Evolutionary conservation across 2,888 invertebrate species (phyloP).

Genomic region (Macrophya alboannulata): DNA sequence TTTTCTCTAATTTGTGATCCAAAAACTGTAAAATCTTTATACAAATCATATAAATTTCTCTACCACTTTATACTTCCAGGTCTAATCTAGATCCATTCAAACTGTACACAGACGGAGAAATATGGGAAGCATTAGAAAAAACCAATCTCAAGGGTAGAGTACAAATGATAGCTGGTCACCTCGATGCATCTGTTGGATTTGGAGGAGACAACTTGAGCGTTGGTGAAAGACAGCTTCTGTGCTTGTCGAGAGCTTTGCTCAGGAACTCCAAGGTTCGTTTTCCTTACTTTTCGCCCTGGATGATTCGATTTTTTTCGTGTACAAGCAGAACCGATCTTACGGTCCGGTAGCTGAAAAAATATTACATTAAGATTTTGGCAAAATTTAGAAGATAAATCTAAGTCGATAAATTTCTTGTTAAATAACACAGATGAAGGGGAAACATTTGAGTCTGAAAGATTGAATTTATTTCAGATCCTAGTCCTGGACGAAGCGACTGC

Average conservation of each 20-base stretch:
- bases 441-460: background rate
- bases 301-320: background rate
- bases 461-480: constrained; percentile 78
- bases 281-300: background rate
- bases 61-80: constrained; percentile 68
- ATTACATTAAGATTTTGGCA: background rate
- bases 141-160: constrained; percentile 80
- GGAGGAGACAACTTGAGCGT: constrained; percentile 75
- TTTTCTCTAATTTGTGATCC: background rate
- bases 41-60: background rate
- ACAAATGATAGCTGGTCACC: constrained; percentile 72
- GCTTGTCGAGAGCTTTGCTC: constrained; percentile 84
- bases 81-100: constrained; percentile 81
- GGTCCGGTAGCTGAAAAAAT: background rate
- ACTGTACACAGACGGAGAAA: constrained; percentile 74
- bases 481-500: constrained; percentile 84
- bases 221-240: constrained; percentile 85
- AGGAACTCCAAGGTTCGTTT: constrained; percentile 80
- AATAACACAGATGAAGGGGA: background rate
- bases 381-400: background rate
- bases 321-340: background rate
- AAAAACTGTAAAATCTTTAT: background rate
- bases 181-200: constrained; percentile 80
- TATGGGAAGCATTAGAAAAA: constrained; percentile 81
- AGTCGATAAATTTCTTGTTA: background rate